Base-by-base conservation (phyloP, 2,113 vertebrate species). In the Platichthys stellatus region DNA sequence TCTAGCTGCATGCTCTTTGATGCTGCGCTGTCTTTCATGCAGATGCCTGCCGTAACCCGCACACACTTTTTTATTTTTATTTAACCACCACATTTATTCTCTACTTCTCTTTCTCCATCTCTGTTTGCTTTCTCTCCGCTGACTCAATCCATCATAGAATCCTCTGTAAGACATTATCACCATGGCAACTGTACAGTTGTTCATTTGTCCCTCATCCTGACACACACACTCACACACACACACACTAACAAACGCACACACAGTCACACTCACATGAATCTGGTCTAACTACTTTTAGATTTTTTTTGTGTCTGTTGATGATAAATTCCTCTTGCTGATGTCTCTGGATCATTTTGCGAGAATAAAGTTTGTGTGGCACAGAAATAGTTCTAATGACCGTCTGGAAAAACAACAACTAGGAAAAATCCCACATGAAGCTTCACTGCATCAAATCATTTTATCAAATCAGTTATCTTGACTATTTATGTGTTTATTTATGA, bases 111-210 rank as follows among this genome's bases (percentile, higher is more conserved):
- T 72, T 26, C 63, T 71, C 51, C 40, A 38, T 63, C 49, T 28
- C 38, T 72, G 61, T 73, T 82, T 74, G 40, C 56, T 56, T 81
- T 79, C 60, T 74, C 80, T 81, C 80, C 4, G 15, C 49, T 67
- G 65, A 73, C 61, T 82, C 61, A 61, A 56, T 84, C 75, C 63
- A 60, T 86, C 65, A 43, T 28, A 5, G 49, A 18, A 24, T 82
- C 86, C 78, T 82, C 76, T 80, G 68, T 11, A 64, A 63, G 75
- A 73, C 13, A 53, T 88, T 82, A 84, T 90, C 80, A 78, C 89
- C 83, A 89, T 92, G 75, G 85, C 89, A 89, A 92, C 89, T 75
- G 71, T 81, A 66, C 69, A 86, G 85, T 88, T 87, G 77, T 84
- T 84, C 76, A 81, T 76, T 86, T 88, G 60, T 56, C 45, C 67